These are phyloP conservation scores for Plectropomus leopardus DNA, from an alignment of 2,113 vertebrate genomes.

Conservation along the genomic window DNA sequence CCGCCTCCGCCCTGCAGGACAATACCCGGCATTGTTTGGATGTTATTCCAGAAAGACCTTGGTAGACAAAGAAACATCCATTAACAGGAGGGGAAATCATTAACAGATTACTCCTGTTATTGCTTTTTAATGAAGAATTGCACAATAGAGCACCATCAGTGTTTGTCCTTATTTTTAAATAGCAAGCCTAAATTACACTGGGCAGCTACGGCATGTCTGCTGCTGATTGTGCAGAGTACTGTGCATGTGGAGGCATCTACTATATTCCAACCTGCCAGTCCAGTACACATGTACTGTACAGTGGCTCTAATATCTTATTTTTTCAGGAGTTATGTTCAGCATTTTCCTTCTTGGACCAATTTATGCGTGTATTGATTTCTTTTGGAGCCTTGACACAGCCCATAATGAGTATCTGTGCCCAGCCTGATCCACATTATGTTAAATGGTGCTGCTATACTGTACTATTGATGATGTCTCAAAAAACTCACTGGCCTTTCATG, in stretches of 20 bases:
- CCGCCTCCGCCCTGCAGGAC: conserved; percentile 58
- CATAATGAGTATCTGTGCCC: conserved; percentile 58
- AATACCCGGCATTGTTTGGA: conserved; percentile 69
- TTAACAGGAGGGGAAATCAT: conserved; percentile 62
- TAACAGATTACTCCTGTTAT: conserved; percentile 54
- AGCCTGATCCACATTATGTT: conserved; percentile 57
- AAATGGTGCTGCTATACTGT: conserved; percentile 50
- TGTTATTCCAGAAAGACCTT: conserved; percentile 73
- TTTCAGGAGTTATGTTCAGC: conserved; percentile 49
- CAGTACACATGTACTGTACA: neutral
- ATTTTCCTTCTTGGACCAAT: conserved; percentile 31
- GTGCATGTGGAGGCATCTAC: conserved; percentile 25
- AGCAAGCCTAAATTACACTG: conserved; percentile 33
- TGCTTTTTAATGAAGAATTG: conserved; percentile 68
- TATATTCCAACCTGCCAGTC: conserved; percentile 8
- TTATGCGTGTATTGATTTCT: conserved; percentile 65
- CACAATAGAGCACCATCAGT: conserved; percentile 42
- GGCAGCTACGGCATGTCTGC: conserved; percentile 23
- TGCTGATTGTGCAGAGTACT: conserved; percentile 36
- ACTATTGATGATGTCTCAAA: conserved; percentile 63
- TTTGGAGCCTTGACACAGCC: conserved; percentile 38
- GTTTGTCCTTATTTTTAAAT: conserved; percentile 50
- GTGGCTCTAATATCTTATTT: conserved; percentile 42
- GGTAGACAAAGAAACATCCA: conserved; percentile 64
- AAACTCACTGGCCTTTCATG: conserved; percentile 31